These are phyloP conservation scores for Protonibea diacanthus DNA, from an alignment of 2,797 vertebrate species.

Conservation along the genomic window DNA sequence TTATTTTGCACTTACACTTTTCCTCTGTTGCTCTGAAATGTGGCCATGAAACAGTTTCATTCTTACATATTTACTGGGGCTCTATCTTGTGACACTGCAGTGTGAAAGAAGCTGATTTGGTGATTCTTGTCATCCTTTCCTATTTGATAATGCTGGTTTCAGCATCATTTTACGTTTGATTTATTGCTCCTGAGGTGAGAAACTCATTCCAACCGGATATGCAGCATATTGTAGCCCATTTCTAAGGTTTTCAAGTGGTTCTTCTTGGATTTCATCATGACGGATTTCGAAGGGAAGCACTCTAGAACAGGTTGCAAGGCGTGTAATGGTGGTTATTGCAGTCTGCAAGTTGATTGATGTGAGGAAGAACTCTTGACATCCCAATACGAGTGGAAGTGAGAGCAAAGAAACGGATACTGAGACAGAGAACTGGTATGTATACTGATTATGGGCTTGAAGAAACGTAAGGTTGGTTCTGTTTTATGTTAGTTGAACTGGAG, in stretches of 20 bases:
- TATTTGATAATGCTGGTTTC: slow-evolving; percentile 54
- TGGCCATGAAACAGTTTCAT: slow-evolving; percentile 38
- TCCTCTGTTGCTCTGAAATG: slow-evolving; percentile 27
- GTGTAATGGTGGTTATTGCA: slow-evolving; percentile 69
- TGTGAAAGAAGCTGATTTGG: slow-evolving; percentile 24
- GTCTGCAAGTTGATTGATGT: slow-evolving; percentile 68
- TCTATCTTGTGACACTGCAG: slow-evolving; percentile 33
- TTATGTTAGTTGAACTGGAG: slow-evolving; percentile 5
- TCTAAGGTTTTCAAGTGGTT: slow-evolving; percentile 68
- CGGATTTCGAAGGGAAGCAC: slow-evolving; percentile 57
- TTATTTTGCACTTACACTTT: slow-evolving; percentile 29
- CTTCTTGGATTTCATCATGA: slow-evolving; percentile 68
- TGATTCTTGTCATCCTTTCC: slow-evolving; percentile 42
- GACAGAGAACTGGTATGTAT: slow-evolving; percentile 37
- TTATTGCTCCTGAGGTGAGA: slow-evolving; percentile 61
- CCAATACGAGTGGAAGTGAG: slow-evolving; percentile 34
- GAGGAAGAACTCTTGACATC: slow-evolving; percentile 55
- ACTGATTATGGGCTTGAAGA: slow-evolving; percentile 41
- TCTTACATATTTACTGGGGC: slow-evolving; percentile 41
- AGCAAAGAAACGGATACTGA: slow-evolving; percentile 39
- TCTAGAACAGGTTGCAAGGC: slow-evolving; percentile 68
- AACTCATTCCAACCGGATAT: slow-evolving; percentile 66
- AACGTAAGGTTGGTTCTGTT: slow-evolving; percentile 11
- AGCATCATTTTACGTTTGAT: slow-evolving; percentile 69
- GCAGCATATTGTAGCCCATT: slow-evolving; percentile 54